Evolutionary conservation across 2,797 vertebrate species (phyloP).

Genomic region (Xenops minutus): DNA sequence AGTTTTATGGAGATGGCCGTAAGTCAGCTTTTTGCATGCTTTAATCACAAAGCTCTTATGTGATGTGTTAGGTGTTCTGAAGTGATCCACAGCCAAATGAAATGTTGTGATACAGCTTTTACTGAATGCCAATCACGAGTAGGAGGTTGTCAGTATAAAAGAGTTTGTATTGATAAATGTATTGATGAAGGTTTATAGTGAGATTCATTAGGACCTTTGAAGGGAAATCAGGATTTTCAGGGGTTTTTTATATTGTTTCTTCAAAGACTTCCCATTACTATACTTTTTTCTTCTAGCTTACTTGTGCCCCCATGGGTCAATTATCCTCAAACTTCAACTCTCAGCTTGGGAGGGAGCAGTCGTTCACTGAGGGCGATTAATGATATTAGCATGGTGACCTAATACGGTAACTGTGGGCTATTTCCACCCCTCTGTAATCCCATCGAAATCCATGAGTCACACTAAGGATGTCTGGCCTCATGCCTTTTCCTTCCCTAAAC

Average conservation of each 20-base stretch:
- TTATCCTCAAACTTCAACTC: background rate
- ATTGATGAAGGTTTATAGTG: background rate
- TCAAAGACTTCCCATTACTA: background rate
- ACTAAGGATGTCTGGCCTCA: background rate
- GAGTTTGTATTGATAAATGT: background rate
- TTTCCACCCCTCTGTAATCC: slow-evolving; percentile 8
- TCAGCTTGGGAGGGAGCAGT: background rate
- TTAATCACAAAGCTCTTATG: background rate
- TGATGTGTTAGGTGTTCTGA: background rate
- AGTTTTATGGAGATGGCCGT: background rate
- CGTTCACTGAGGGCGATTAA: background rate
- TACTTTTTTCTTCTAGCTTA: background rate
- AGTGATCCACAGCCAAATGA: background rate
- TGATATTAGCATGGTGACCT: background rate
- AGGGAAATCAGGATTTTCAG: background rate
- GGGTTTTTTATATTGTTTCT: background rate
- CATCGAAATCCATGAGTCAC: background rate
- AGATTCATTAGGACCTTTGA: background rate
- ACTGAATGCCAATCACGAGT: background rate
- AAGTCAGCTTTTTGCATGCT: background rate
- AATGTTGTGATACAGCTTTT: background rate
- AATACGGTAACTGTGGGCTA: background rate
- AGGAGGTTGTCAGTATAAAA: background rate
- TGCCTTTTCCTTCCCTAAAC: background rate
- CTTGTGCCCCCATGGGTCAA: background rate